phyloP scores from a whole-genome alignment of 2,797 vertebrate species.

The Sebastiscus tertius region DNA sequence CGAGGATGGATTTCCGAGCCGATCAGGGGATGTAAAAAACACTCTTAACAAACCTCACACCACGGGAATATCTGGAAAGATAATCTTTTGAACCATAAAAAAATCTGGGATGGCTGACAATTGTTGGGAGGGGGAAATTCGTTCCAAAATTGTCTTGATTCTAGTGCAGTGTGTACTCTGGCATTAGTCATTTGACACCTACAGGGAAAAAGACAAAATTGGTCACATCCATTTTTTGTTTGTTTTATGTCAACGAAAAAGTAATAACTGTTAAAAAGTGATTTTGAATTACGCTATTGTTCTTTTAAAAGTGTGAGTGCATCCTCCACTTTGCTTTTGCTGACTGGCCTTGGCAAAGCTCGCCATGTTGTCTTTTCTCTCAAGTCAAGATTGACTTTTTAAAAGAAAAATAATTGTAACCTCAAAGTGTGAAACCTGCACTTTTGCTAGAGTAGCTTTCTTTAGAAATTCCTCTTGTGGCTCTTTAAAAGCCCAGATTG shows the following conservation, averaged over 20 bases:
- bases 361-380: not conserved
- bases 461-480: not conserved
- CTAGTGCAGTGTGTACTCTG: too few species aligned
- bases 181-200: constrained; percentile 16
- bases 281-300: not conserved
- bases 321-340: not conserved
- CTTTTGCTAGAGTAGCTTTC: not conserved
- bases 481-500: constrained; percentile 7
- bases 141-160: too few species aligned
- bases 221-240: not conserved
- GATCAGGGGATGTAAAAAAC: too few species aligned
- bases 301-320: not conserved
- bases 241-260: not conserved
- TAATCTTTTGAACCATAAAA: too few species aligned
- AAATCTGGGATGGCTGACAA: too few species aligned
- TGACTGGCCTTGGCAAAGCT: not conserved
- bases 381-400: not conserved
- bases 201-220: not conserved
- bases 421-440: constrained; percentile 6
- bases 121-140: too few species aligned
- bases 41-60: too few species aligned
- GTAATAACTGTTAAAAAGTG: not conserved
- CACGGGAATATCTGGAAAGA: too few species aligned
- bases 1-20: too few species aligned
- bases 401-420: not conserved